phyloP scores from a whole-genome alignment of 2,888 invertebrate species.

The Idaea straminata region DNA sequence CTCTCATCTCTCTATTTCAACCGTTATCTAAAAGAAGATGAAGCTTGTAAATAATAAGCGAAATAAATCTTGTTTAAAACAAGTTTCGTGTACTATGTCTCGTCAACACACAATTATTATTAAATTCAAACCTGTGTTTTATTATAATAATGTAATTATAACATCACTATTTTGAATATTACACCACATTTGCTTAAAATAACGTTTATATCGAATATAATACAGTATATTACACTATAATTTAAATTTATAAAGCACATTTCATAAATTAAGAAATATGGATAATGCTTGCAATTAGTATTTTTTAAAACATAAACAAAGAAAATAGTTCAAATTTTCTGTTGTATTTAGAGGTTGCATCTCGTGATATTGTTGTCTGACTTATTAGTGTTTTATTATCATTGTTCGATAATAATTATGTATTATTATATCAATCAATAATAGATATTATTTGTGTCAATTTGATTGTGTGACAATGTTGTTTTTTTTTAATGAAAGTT shows the following conservation, averaged over 20 bases:
- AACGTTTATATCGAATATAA: background rate
- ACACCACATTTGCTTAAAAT: slow-evolving; percentile 1
- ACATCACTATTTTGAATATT: background rate
- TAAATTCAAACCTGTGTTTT: background rate
- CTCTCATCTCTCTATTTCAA: background rate
- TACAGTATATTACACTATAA: background rate
- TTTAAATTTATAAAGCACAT: background rate
- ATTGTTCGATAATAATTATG: too few species aligned
- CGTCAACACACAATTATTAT: slow-evolving; percentile 9
- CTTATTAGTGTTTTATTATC: background rate
- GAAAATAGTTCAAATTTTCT: background rate
- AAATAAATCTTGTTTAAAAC: slow-evolving; percentile 5
- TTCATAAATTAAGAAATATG: background rate
- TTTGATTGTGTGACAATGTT: slow-evolving; percentile 15
- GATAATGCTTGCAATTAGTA: background rate
- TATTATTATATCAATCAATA: background rate
- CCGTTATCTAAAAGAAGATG: background rate
- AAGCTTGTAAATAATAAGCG: background rate
- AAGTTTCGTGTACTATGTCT: slow-evolving; percentile 10
- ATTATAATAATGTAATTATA: background rate
- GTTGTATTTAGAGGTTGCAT: background rate
- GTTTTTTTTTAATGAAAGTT: slow-evolving; percentile 35
- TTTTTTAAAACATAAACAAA: background rate
- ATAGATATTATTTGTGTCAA: background rate
- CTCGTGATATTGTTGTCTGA: background rate